phyloP scores from a whole-genome alignment of 2,113 vertebrate species.

The Campylomormyrus numenius region DNA sequence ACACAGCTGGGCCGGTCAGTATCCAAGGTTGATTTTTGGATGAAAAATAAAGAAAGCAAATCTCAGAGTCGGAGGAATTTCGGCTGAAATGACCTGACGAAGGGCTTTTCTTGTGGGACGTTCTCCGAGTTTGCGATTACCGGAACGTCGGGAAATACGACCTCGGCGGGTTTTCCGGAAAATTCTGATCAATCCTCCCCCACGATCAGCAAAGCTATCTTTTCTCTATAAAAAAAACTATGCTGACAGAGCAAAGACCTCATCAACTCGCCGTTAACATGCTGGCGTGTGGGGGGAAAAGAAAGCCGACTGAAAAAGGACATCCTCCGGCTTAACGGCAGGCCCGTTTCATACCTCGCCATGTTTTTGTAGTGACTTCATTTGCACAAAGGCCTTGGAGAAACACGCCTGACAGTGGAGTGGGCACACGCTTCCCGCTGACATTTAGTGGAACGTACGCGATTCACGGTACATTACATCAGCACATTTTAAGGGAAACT shows the following conservation, averaged over 20 bases:
- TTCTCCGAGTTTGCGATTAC: not conserved
- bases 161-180: not conserved
- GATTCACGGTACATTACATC: slow-evolving; percentile 18
- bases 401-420: not conserved
- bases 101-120: not conserved
- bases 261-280: not conserved
- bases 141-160: not conserved
- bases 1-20: not conserved
- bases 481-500: slow-evolving; percentile 9
- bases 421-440: not conserved
- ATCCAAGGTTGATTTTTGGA: not conserved
- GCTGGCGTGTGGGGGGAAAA: not conserved
- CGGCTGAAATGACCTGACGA: not conserved
- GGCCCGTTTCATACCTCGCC: not conserved
- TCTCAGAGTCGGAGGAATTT: not conserved
- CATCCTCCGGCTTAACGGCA: not conserved
- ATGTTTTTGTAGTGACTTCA: not conserved
- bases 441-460: slow-evolving; percentile 16
- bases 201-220: not conserved
- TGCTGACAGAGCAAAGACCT: not conserved
- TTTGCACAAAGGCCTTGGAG: slow-evolving; percentile 2
- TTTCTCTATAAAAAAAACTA: not conserved
- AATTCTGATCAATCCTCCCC: not conserved
- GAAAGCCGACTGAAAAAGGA: not conserved
- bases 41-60: not conserved